These are phyloP conservation scores for Trachymyrmex cornetzi DNA, from an alignment of 1,140 invertebrate species.

Conservation along the genomic window DNA sequence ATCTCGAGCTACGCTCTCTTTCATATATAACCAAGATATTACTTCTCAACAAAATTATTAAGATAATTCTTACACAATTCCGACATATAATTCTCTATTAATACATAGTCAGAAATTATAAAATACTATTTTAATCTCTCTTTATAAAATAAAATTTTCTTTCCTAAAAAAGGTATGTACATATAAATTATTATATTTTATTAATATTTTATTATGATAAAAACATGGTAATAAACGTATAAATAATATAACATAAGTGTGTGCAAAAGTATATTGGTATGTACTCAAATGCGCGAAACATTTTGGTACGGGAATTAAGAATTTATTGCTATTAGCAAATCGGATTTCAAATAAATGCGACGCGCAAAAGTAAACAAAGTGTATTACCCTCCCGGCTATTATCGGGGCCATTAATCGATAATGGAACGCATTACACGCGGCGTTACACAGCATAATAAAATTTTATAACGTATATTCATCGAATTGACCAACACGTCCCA, in stretches of 20 bases:
- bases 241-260: neutral
- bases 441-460: constrained; percentile 60
- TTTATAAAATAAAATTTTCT: neutral
- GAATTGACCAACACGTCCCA: constrained; percentile 46
- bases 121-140: neutral
- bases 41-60: neutral
- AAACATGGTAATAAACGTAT: neutral
- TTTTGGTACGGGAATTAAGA: constrained; percentile 21
- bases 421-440: constrained; percentile 60
- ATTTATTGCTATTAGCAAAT: constrained; percentile 49
- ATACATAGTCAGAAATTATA: neutral
- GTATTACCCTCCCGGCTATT: constrained; percentile 41
- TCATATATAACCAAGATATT: too few relatives aligned
- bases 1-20: too few relatives aligned
- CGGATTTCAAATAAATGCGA: constrained; percentile 49
- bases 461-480: constrained; percentile 63
- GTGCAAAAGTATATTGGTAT: neutral
- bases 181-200: too few relatives aligned
- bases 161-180: neutral
- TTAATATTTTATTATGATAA: neutral
- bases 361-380: constrained; percentile 53
- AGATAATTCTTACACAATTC: neutral
- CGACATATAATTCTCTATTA: neutral
- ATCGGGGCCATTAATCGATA: constrained; percentile 61
- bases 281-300: constrained; percentile 14